These are phyloP conservation scores for Encarsia formosa DNA, from an alignment of 2,888 invertebrate genomes.

Conservation along the genomic window DNA sequence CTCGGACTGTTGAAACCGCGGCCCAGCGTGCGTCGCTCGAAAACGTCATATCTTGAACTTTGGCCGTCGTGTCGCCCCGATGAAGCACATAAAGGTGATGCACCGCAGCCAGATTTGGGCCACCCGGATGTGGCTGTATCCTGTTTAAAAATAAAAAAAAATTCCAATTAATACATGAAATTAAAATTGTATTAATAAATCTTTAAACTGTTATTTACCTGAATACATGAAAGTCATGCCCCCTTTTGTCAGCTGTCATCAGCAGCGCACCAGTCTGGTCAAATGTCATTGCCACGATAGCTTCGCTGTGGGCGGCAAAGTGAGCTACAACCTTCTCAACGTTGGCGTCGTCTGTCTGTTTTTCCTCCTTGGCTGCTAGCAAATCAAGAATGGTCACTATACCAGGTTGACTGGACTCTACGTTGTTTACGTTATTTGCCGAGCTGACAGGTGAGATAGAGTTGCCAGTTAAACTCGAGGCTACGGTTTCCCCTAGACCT, in stretches of 20 bases:
- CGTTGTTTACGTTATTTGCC: conserved; percentile 41
- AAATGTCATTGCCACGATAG: conserved; percentile 84
- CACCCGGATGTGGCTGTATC: conserved; percentile 87
- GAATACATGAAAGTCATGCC: conserved; percentile 95
- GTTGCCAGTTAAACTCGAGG: conserved; percentile 75
- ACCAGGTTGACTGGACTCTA: conserved; percentile 71
- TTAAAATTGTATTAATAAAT: neutral
- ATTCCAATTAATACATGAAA: no score
- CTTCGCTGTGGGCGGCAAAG: conserved; percentile 82
- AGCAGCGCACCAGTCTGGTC: conserved; percentile 87
- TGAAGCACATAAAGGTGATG: conserved; percentile 94
- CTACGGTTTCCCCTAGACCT: conserved; percentile 87
- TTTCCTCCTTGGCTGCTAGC: conserved; percentile 62
- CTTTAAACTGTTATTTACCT: conserved; percentile 4
- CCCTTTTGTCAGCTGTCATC: conserved; percentile 85
- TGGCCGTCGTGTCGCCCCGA: conserved; percentile 92
- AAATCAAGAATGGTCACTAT: conserved; percentile 85
- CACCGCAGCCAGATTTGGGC: conserved; percentile 79
- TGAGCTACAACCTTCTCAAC: conserved; percentile 79
- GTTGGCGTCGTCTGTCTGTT: conserved; percentile 60
- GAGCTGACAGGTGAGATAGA: conserved; percentile 37
- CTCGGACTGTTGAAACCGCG: conserved; percentile 90
- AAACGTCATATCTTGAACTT: conserved; percentile 89
- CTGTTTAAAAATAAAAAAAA: conserved; percentile 45
- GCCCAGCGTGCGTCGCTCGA: conserved; percentile 94